These are phyloP conservation scores for Anastatus disparis DNA, from an alignment of 1,140 invertebrate species.

Conservation along the genomic window DNA sequence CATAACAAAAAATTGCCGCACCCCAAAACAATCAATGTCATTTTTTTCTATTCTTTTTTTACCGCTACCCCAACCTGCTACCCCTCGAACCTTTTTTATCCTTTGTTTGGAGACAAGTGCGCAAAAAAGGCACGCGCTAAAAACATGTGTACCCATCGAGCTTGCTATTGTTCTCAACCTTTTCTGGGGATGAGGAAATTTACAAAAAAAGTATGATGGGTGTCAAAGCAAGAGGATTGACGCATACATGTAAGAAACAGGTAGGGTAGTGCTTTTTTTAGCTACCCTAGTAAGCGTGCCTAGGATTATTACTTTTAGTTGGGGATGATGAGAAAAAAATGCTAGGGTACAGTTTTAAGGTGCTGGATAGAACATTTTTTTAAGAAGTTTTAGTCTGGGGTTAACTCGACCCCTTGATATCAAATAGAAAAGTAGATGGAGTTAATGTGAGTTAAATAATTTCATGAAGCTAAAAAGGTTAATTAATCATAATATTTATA, in stretches of 20 bases:
- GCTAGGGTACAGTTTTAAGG: not conserved
- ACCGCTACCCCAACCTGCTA: not conserved
- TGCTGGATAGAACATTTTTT: no score
- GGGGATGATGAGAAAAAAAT: not conserved
- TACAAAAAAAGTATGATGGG: conserved; percentile 54
- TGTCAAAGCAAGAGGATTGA: conserved; percentile 48
- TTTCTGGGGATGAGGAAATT: not conserved
- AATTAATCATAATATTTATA: no score
- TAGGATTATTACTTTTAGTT: conserved; percentile 42
- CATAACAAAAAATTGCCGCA: not conserved
- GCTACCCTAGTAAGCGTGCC: conserved; percentile 40
- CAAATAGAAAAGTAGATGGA: no score
- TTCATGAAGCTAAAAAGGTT: no score
- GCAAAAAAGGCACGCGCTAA: conserved; percentile 17
- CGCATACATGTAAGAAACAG: conserved; percentile 11
- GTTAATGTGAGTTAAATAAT: no score
- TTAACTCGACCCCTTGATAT: no score
- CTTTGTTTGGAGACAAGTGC: conserved; percentile 12
- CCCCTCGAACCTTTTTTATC: conserved; percentile 21
- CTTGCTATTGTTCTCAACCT: conserved; percentile 7
- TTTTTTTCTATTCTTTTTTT: conserved; percentile 1
- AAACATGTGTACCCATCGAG: not conserved
- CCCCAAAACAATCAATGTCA: not conserved
- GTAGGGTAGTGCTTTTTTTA: conserved; percentile 36
- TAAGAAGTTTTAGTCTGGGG: no score